Base-by-base conservation (phyloP, 2,797 vertebrate species). In the Tragopan temminckii region DNA sequence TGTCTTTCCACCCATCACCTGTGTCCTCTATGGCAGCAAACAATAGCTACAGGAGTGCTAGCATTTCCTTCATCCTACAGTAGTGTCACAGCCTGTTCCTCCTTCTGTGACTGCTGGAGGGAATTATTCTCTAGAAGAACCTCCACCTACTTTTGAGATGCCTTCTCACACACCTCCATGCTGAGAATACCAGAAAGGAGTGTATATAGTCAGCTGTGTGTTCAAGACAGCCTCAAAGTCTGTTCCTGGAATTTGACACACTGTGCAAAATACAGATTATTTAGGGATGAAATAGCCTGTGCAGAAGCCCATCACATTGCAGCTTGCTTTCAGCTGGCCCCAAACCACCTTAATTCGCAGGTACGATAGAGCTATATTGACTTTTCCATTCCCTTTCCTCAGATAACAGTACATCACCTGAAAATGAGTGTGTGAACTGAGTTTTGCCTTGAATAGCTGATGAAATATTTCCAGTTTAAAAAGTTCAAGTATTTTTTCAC, bases 41-140 rank as follows among this genome's bases (percentile, higher is more conserved):
- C 83, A 95, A 90, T 67, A 84, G 82, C 92, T 82, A 90, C 61
- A 77, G 87, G 74, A 83, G 40, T 94, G 42, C 62, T 92, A 67
- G 84, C 27, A 5, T 74, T 79, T 70, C 63, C 29, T 93, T 48
- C 66, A 72, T 81, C 88, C 83, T 91, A 64, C 86, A 88, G 76
- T 46, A 35, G 90, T 18, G 43, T 77, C 67, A 33, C 20, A 74
- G 80, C 13, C 85, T 64, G 63, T 42, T 95, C 42, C 29, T 95
- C 72, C 46, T 63, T 63, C 90, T 88, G 48, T 36, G 63, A 11
- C 25, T 94, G 77, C 89, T 93, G 62, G 76, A 96, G 81, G 84
- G 45, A 87, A 88, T 19, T 2, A 46, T 36, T 89, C 35, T 83
- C 69, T 80, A 78, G n/a, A 62, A 92, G 72, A 88, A 48, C 7